A percentile compares a stretch with the other conserved stretches of the same genome.
Conservation (phyloP, 2,113 vertebrate genomes). For the Pangasianodon hypophthalmus region DNA sequence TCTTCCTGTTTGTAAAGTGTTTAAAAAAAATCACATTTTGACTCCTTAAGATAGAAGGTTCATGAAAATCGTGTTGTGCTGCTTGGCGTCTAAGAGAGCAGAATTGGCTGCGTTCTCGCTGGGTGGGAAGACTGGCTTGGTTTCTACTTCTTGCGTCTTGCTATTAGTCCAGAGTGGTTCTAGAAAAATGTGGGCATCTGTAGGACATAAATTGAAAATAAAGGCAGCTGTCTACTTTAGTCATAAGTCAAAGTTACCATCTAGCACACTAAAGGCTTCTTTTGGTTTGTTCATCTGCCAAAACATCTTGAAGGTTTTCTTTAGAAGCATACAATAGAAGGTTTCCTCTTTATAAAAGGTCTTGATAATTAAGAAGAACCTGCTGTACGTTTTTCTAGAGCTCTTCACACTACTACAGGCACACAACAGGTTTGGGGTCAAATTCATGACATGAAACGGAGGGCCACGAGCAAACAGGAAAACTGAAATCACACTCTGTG, state of each 20-base stretch:
- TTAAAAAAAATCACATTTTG: background rate
- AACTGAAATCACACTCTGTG: background rate
- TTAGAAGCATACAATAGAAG: background rate
- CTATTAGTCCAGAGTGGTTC: background rate
- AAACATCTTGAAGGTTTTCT: conserved; percentile 1
- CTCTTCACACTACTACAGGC: background rate
- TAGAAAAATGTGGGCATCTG: background rate
- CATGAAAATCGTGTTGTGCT: background rate
- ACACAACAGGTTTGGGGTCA: background rate
- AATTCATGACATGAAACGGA: background rate
- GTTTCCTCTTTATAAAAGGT: background rate
- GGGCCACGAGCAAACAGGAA: background rate
- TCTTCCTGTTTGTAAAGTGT: background rate
- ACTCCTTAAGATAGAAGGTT: background rate
- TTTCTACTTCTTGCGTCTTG: background rate
- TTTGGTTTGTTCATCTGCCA: background rate
- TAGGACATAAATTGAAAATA: background rate
- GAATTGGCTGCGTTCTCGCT: background rate
- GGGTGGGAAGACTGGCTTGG: background rate
- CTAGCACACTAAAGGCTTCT: background rate
- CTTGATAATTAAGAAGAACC: background rate
- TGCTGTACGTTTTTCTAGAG: background rate
- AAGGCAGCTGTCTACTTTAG: background rate
- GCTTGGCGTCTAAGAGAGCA: background rate
- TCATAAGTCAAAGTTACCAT: background rate